phyloP scores from a whole-genome alignment of 2,113 vertebrate genomes.

The Thamnophis sirtalis region DNA sequence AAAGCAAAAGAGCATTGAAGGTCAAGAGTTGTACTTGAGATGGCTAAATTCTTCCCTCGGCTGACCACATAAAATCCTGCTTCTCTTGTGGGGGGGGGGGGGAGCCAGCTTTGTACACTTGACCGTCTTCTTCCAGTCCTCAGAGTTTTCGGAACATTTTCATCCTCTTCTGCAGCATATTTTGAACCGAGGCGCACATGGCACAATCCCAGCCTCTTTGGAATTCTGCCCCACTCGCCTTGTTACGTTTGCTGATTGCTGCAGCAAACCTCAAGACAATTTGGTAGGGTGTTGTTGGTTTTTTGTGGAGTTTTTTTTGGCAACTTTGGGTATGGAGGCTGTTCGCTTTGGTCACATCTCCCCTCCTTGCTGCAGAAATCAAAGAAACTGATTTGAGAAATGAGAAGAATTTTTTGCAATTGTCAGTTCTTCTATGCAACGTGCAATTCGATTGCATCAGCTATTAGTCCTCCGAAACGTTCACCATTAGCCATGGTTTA shows the following conservation, averaged over 20 bases:
- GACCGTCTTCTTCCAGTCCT: not conserved
- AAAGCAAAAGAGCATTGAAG: not conserved
- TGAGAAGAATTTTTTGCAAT: not conserved
- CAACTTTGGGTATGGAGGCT: too few species aligned
- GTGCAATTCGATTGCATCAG: not conserved
- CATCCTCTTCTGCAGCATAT: not conserved
- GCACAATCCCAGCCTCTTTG: not conserved
- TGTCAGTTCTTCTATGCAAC: not conserved
- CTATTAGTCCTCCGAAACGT: not conserved
- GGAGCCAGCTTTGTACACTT: constrained; percentile 4
- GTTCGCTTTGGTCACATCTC: accelerated
- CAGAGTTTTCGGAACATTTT: not conserved
- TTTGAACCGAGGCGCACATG: not conserved
- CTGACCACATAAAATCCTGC: not conserved
- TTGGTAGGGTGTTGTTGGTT: not conserved
- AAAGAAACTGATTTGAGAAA: not conserved
- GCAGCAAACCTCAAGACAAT: constrained; percentile 19
- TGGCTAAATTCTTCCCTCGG: constrained; percentile 20
- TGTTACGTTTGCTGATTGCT: not conserved
- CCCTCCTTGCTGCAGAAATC: not conserved
- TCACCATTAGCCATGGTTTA: not conserved
- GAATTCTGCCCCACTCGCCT: not conserved
- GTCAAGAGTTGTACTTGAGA: constrained; percentile 6
- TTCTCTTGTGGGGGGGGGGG: not conserved
- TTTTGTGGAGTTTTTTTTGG: accelerated